Conservation (phyloP, 2,888 invertebrate genomes). For the Cheilosia scutellata region DNA sequence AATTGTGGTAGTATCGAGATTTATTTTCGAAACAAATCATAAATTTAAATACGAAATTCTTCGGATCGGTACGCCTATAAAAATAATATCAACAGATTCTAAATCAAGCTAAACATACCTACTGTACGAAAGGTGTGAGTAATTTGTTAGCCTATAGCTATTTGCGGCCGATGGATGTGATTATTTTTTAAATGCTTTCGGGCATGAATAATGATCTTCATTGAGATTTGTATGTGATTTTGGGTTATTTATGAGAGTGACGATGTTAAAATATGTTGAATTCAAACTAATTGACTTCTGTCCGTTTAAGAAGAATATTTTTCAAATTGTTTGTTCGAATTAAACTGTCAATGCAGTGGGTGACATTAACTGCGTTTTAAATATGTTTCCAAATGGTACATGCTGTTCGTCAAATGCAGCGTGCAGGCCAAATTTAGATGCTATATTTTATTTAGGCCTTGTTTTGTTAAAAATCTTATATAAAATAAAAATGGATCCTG, state of each 20-base stretch:
- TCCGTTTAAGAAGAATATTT: neutral
- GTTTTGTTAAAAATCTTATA: no score
- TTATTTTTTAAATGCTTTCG: neutral
- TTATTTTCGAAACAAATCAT: slow-evolving; percentile 11
- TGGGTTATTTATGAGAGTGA: slow-evolving; percentile 1
- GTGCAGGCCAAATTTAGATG: no score
- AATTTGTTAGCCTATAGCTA: neutral
- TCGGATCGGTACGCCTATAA: neutral
- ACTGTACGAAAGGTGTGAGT: neutral
- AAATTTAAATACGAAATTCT: slow-evolving; percentile 7
- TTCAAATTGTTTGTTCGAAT: neutral
- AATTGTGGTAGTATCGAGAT: neutral
- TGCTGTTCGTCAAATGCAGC: neutral
- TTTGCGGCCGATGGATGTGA: neutral
- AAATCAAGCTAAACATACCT: slow-evolving; percentile 1
- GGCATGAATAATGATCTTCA: neutral
- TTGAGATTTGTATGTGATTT: neutral
- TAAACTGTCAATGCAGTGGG: neutral
- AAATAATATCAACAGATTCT: slow-evolving; percentile 5
- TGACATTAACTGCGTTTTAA: neutral
- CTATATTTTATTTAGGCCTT: no score
- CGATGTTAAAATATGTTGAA: neutral
- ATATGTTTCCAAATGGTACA: neutral
- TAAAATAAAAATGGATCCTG: no score
- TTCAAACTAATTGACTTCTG: neutral